Conservation (phyloP, 92 coral and sea anemone genomes). For the Parazoanthus darwini region DNA sequence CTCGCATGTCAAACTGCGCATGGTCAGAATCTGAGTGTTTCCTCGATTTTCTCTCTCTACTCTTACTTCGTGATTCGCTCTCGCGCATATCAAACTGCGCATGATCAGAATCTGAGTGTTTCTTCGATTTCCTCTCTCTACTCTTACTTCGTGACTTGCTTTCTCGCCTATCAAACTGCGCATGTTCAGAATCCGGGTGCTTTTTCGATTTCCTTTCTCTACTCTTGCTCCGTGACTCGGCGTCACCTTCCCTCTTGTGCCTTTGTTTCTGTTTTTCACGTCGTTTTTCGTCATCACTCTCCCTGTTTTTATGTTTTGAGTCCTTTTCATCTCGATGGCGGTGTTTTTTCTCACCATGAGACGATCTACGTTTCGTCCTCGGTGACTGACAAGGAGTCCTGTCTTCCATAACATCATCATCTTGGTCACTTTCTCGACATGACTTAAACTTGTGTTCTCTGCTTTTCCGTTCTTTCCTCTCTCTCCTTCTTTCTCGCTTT, state of each 20-base stretch:
- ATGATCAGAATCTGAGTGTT: conserved; percentile 9
- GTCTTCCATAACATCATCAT: not conserved
- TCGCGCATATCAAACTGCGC: conserved; percentile 4
- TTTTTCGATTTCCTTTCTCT: conserved; percentile 4
- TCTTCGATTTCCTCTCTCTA: not conserved
- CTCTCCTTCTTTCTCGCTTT: conserved; percentile 13
- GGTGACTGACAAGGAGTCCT: conserved; percentile 18
- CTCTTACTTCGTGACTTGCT: not conserved
- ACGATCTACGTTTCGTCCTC: conserved; percentile 4
- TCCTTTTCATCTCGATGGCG: conserved; percentile 27
- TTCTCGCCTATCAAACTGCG: conserved; percentile 6
- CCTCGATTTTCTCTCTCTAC: conserved; percentile 3
- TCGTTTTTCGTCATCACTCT: conserved; percentile 45
- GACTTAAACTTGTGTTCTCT: conserved; percentile 47
- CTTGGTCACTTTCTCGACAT: conserved; percentile 5
- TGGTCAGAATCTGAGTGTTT: conserved; percentile 20
- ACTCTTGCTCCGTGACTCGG: conserved; percentile 16
- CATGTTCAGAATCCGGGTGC: conserved; percentile 17
- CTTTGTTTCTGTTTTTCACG: conserved; percentile 31
- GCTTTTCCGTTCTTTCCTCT: conserved; percentile 36
- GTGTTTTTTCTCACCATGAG: conserved; percentile 13
- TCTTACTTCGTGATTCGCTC: not conserved
- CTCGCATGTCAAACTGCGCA: conserved; percentile 6
- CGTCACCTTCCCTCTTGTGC: conserved; percentile 17
- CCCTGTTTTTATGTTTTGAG: conserved; percentile 42